Conservation (phyloP, 2,888 invertebrate genomes). For the Sympetrum striolatum region DNA sequence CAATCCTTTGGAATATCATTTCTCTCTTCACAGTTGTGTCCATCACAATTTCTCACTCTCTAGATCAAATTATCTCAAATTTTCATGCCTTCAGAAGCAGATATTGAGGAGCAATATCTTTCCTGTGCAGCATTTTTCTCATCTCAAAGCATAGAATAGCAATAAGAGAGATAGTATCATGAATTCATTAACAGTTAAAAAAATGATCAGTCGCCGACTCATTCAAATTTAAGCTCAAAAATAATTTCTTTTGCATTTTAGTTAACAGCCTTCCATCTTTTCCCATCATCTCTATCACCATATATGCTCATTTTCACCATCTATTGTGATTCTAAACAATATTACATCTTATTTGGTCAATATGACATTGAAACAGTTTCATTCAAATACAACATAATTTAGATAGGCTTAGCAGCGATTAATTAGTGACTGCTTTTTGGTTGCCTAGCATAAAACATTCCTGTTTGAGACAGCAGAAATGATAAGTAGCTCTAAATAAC, state of each 20-base stretch:
- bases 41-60: background rate
- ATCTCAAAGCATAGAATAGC: no score
- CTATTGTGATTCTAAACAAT: background rate
- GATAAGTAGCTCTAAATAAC: background rate
- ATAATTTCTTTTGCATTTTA: background rate
- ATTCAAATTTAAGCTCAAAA: background rate
- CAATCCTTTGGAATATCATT: constrained; percentile 12
- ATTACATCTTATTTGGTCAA: background rate
- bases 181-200: no score
- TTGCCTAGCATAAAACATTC: constrained; percentile 10
- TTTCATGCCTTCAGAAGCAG: background rate
- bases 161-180: no score
- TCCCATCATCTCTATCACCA: background rate
- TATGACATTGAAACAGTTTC: background rate
- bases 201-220: background rate
- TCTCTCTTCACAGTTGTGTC: background rate
- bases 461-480: background rate
- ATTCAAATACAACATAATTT: background rate
- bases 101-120: no score
- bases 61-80: background rate
- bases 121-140: no score
- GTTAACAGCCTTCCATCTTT: background rate
- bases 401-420: background rate
- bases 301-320: background rate
- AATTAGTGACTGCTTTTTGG: constrained; percentile 33